Conservation (phyloP, 2,888 invertebrate genomes). For the Ichneumon xanthorius region DNA sequence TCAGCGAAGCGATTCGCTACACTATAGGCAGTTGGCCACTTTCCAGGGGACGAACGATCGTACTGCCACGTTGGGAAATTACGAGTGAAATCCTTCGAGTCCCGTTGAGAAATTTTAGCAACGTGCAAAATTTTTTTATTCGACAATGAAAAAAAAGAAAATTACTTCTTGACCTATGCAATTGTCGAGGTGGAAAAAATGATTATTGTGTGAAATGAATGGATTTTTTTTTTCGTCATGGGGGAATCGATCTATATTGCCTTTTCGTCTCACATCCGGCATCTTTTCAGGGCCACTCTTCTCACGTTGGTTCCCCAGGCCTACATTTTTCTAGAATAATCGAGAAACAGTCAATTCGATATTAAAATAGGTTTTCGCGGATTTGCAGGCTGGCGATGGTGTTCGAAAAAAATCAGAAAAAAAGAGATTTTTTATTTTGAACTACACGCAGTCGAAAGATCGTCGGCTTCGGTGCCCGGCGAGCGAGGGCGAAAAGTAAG, state of each 20-base stretch:
- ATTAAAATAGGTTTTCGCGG: constrained; percentile 11
- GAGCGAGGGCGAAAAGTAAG: neutral
- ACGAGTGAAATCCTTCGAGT: neutral
- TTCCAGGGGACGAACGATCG: constrained; percentile 30
- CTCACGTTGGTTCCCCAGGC: neutral
- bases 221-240: neutral
- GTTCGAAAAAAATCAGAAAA: constrained; percentile 8
- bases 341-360: constrained; percentile 29
- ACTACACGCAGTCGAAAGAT: neutral
- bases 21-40: constrained; percentile 23
- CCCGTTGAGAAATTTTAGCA: neutral
- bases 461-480: neutral
- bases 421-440: neutral
- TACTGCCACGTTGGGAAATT: constrained; percentile 48
- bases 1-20: constrained; percentile 21
- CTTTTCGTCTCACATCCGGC: neutral
- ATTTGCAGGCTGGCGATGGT: neutral
- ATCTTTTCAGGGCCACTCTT: neutral
- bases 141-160: neutral
- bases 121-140: neutral
- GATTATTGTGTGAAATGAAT: neutral
- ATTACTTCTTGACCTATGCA: neutral
- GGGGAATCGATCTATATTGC: neutral
- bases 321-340: constrained; percentile 22
- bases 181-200: neutral